phyloP scores from a whole-genome alignment of 2,113 vertebrate genomes.

The Fulmarus glacialis region DNA sequence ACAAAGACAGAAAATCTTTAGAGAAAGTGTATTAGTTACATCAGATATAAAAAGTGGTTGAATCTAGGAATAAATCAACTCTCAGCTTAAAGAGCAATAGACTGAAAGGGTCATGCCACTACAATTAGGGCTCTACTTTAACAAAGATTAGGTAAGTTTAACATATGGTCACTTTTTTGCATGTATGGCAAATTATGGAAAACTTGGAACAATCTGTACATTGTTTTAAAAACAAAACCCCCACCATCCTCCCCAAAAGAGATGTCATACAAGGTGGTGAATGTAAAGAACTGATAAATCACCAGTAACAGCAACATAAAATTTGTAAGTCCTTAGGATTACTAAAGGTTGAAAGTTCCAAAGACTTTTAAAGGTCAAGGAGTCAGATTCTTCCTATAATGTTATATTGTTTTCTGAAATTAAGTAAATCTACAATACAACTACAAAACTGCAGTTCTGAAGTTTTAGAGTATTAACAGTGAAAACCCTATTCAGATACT shows the following conservation, averaged over 20 bases:
- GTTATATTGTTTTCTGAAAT: not conserved
- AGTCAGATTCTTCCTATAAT: not conserved
- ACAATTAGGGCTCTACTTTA: not conserved
- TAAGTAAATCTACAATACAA: not conserved
- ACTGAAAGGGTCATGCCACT: not conserved
- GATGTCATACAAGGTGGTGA: not conserved
- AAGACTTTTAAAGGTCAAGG: not conserved
- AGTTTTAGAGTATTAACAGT: not conserved
- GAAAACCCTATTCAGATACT: not conserved
- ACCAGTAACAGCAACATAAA: not conserved
- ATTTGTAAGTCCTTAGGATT: not conserved
- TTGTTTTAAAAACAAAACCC: not conserved
- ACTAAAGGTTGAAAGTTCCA: not conserved
- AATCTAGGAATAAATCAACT: not conserved
- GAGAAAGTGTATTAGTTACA: not conserved
- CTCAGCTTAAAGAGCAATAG: not conserved
- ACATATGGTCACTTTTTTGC: not conserved
- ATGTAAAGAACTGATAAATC: not conserved
- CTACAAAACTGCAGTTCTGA: not conserved
- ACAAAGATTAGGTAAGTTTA: not conserved
- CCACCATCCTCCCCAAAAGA: not conserved
- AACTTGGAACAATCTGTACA: not conserved
- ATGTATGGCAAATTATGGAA: not conserved
- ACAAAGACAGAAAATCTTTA: not conserved
- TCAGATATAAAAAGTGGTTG: not conserved